These are phyloP conservation scores for Psophia crepitans DNA, from an alignment of 2,113 vertebrate species.

Conservation along the genomic window DNA sequence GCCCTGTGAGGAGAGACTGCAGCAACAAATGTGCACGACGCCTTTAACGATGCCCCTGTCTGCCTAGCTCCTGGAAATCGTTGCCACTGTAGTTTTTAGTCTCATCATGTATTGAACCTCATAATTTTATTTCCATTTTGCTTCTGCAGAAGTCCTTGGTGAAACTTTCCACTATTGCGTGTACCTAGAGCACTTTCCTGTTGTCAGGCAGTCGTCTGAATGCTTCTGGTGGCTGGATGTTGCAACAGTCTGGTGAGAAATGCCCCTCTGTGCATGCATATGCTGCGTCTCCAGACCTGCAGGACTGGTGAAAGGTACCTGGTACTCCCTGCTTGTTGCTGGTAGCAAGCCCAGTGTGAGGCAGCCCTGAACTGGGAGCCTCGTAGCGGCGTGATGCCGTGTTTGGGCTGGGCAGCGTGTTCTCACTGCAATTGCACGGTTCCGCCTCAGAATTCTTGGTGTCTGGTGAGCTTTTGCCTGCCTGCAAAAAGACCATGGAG, in stretches of 20 bases:
- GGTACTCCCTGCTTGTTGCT: neutral
- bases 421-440: accelerated
- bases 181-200: accelerated
- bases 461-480: neutral
- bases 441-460: neutral
- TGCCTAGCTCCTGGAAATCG: neutral
- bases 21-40: accelerated
- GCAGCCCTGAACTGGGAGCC: neutral
- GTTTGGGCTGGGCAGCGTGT: neutral
- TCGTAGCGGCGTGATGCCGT: neutral
- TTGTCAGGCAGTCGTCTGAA: neutral
- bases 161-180: accelerated
- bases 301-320: neutral
- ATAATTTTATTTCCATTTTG: neutral
- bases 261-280: neutral
- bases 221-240: neutral
- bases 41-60: neutral
- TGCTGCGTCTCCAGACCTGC: neutral
- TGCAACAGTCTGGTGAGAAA: neutral
- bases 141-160: neutral
- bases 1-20: neutral
- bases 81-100: neutral
- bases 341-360: neutral
- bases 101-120: neutral
- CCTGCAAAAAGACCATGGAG: neutral